These are phyloP conservation scores for Dryobota labecula DNA, from an alignment of 2,888 invertebrate genomes.

Conservation along the genomic window DNA sequence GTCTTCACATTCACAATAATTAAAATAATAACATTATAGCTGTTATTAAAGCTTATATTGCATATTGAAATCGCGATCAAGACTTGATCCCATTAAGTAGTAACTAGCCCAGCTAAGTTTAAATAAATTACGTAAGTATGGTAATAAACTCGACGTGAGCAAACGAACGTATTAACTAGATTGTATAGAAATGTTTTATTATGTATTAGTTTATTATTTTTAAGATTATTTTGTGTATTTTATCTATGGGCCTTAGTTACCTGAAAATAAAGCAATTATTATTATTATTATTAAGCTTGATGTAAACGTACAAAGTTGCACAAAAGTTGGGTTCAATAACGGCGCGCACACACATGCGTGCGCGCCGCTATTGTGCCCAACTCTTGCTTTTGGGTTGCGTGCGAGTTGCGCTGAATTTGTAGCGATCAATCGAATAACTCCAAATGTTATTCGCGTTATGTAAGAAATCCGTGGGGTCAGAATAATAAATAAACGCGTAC, in stretches of 20 bases:
- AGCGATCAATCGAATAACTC: slow-evolving; percentile 7
- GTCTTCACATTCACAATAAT: too few relatives aligned
- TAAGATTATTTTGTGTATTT: too few relatives aligned
- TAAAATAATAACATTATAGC: too few relatives aligned
- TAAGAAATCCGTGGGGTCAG: slow-evolving; percentile 16
- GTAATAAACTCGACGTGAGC: slow-evolving; percentile 38
- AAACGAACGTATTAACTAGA: too few relatives aligned
- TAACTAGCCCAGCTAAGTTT: slow-evolving; percentile 1
- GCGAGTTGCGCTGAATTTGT: slow-evolving; percentile 9
- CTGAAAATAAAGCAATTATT: too few relatives aligned
- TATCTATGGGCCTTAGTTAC: too few relatives aligned
- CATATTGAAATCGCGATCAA: background rate
- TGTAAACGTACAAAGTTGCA: slow-evolving; percentile 32
- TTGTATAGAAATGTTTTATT: too few relatives aligned
- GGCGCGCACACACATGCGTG: slow-evolving; percentile 15
- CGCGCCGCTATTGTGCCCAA: too few relatives aligned
- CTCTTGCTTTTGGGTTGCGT: too few relatives aligned
- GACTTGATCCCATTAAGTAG: background rate
- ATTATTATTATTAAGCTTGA: too few relatives aligned
- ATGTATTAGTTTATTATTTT: too few relatives aligned
- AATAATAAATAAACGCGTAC: background rate
- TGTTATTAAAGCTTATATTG: background rate
- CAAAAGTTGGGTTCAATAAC: slow-evolving; percentile 39
- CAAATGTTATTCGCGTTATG: slow-evolving; percentile 12
- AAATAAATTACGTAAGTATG: slow-evolving; percentile 45